Evolutionary conservation across 2,888 invertebrate genomes (phyloP), one percentile per base, ranked within the genome.

Genomic region (Lepidonotus clava): DNA sequence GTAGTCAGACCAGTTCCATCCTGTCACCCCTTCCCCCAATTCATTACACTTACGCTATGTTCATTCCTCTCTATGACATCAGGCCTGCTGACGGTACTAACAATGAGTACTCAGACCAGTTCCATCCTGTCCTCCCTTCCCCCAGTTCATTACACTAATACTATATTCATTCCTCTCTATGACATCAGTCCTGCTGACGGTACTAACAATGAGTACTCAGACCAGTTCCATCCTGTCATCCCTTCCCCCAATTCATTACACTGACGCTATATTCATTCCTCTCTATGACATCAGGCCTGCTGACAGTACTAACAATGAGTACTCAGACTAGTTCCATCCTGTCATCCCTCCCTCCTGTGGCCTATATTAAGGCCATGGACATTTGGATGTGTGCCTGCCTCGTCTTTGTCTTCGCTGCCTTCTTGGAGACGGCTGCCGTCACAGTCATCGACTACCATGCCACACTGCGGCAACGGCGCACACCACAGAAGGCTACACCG

Each of bases 281-380:
- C 6, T 56, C n/a, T 8, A 4, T 56, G 56, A 2, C 32, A 5
- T 71, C 34, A 76, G 76, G 76, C 1, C 24, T 83, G 83, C 41
- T 83, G 28, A 83, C 83, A 11, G 83, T 83, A 46, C 83, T 83
- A 14, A 83, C 83, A 18, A 51, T 51, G 46, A 83, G 46, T 41
- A 41, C 83, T 2, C 83, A 83, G 83, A 51, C 51, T 1, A 28
- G 46, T 14, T 41, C 24, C 83, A 46, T 51, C 32, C 32, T 83
- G 32, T 14, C 46, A 8, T 34, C 32, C 32, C n/a, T 83, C 8
- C 83, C 83, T 14, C 41, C 32, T 32, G 83, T 83, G 46, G 36
- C 83, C 51, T 83, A 83, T 32, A 51, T 83, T 28, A 83, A 51
- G 83, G 46, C 83, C 21, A 83, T 46, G 32, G 83, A 83, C 32